Base-by-base conservation (phyloP, 2,888 invertebrate genomes). In the Melanophora roralis region DNA sequence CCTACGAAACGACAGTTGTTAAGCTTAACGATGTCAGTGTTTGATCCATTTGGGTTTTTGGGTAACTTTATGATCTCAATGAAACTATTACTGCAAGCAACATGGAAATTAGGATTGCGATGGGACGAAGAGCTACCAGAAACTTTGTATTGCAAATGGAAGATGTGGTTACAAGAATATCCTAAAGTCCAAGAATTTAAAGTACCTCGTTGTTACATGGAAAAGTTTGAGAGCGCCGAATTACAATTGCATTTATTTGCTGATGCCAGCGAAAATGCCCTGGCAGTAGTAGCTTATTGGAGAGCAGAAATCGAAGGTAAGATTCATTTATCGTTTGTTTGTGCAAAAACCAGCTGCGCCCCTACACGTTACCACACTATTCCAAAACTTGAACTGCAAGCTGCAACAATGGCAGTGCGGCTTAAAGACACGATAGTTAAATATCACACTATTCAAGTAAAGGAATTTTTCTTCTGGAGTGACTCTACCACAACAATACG, bases 11-110 rank as follows among this genome's bases (percentile, higher is more conserved):
- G 84, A 8, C 76, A 84, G 43, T 19, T 83, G 8, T 60, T 85
- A 1, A 49, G 82, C 0, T 40, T 84, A 0, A 77, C 84, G 2
- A 86, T 86, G 85, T 84, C 85, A 0, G 32, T 85, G 3, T 86
- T 81, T 60, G 85, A 86, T 51, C 85, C 84, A 0, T 62, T 85
- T 0, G 85, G 85, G 0, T 60, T 85, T 7, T 65, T 84, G 0
- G 59, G 80, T 0, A 84, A 85, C 0, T 82, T 82, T 21, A 83
- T 81, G 2, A 40, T 40, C n/a, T 40, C 40, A 40, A n/a, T n/a
- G 5, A 53, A 53, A 53, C 14, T 53, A 14, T 2, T 34, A 32
- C 14, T 53, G 16, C 34, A 53, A 11, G n/a, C 32, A 53, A 14
- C 32, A 16, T 53, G 53, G 53, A 53, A 34, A 34, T 6, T 34